Percentiles rank a stretch among this genome's conserved stretches.
Evolutionary conservation across 2,113 vertebrate genomes (phyloP).

Genomic region (Notarius lentiginosus): DNA sequence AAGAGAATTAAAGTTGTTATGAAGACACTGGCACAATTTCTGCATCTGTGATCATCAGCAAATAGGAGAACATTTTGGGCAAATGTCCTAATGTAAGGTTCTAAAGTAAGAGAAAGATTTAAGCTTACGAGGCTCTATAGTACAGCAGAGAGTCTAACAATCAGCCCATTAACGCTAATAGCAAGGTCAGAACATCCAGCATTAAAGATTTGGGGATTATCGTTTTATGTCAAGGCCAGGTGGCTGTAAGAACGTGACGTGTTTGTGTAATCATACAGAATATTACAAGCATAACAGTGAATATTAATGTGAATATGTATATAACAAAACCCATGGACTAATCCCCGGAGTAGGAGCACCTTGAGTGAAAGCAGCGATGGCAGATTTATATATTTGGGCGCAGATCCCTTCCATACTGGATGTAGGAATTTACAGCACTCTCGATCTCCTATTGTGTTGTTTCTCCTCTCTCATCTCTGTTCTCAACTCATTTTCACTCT

Average conservation of each 20-base stretch:
- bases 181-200: not conserved
- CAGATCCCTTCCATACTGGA: not conserved
- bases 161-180: not conserved
- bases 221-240: not conserved
- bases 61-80: not conserved
- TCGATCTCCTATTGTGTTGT: not conserved
- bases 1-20: not conserved
- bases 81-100: not conserved
- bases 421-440: not conserved
- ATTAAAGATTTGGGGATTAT: not conserved
- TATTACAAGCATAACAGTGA: not conserved
- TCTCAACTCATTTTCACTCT: not conserved
- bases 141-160: not conserved
- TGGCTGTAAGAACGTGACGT: not conserved
- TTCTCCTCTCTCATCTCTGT: not conserved
- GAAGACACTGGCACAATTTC: not conserved
- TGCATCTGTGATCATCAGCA: not conserved
- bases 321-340: not conserved
- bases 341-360: not conserved
- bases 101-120: not conserved
- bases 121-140: not conserved
- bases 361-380: not conserved
- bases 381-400: not conserved
- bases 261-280: not conserved
- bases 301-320: not conserved